Base-by-base conservation (phyloP, 2,797 vertebrate genomes). In the Gadopsis bispinosus region DNA sequence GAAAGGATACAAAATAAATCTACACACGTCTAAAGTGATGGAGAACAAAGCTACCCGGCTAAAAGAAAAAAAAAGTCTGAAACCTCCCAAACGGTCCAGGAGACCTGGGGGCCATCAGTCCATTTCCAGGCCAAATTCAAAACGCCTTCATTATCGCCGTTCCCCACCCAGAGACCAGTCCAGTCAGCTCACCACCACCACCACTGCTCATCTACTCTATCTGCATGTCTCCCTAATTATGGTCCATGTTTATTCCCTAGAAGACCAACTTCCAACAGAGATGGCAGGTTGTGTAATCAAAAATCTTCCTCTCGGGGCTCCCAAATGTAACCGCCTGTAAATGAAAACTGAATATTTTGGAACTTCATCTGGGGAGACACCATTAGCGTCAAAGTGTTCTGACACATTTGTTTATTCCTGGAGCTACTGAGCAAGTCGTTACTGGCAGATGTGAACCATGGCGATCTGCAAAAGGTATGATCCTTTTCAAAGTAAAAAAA, bases 261-360 rank as follows among this genome's bases (percentile, higher is more conserved):
- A 92, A 91, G 82, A 87, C 84, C 68, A 80, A 85, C 84, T 50
- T 90, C 88, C 92, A 89, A 78, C 90, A 77, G 92, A 91, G 91
- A 90, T 56, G 81, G 88, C 89, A 87, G 90, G 89, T 91, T 80
- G 89, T 88, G 88, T 91, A 91, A 92, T 93, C 91, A 93, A 91
- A 92, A 87, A 86, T 92, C 80, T 73, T 20, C 43, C 88, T 90
- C 89, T 81, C 43, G 83, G 81, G 89, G 86, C 68, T 78, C 72
- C 89, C 80, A 80, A 88, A 88, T 87, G 87, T 81, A 80, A 86
- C 82, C 67, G 89, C 26, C 81, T 86, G 83, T 75, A 88, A 91
- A 86, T 83, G 76, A 82, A 88, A 85, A 80, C 55, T 48, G 73
- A 88, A 88, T 85, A 88, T 88, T 89, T 91, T 69, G 73, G 65